These are phyloP conservation scores for Liparis tanakae DNA, from an alignment of 2,797 vertebrate species.

Conservation along the genomic window DNA sequence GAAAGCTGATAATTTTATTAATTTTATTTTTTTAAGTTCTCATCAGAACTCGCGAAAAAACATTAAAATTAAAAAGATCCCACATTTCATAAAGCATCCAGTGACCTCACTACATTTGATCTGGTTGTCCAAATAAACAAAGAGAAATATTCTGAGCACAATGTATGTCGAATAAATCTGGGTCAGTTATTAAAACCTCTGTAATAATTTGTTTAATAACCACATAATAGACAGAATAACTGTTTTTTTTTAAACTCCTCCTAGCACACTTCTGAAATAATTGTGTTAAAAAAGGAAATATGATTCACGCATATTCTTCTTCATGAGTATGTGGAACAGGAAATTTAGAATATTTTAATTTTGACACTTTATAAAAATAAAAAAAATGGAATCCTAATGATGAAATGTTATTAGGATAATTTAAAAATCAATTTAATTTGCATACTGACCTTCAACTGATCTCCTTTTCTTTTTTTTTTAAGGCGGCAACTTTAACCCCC, in stretches of 20 bases:
- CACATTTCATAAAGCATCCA: background rate
- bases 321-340: too few relatives aligned
- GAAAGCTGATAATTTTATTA: background rate
- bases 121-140: background rate
- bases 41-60: background rate
- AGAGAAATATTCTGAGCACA: background rate
- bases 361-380: background rate
- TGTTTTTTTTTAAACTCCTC: too few relatives aligned
- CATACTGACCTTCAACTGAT: slow-evolving; percentile 50
- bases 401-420: background rate
- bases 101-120: background rate
- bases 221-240: background rate
- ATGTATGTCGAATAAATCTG: background rate
- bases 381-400: too few relatives aligned
- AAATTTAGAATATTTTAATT: background rate
- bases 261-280: background rate
- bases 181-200: background rate
- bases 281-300: background rate
- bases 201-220: accelerated
- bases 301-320: background rate
- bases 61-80: background rate
- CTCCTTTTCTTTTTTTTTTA: background rate
- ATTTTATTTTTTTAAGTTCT: background rate
- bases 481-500: background rate
- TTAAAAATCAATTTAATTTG: background rate